Conservation (phyloP, 2,113 vertebrate genomes). For the Caranx ignobilis region DNA sequence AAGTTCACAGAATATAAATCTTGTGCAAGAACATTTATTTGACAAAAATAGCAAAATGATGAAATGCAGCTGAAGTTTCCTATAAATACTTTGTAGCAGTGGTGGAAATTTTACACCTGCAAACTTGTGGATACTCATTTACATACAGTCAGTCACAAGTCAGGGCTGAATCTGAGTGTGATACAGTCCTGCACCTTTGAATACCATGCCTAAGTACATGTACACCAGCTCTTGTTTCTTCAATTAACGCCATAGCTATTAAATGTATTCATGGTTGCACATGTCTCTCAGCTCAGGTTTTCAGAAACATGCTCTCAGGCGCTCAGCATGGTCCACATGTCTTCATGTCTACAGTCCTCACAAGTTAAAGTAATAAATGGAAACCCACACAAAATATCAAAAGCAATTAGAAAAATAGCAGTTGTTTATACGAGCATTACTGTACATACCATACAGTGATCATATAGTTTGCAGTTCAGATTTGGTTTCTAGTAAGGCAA, state of each 20-base stretch:
- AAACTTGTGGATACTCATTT: background rate
- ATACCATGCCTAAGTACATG: background rate
- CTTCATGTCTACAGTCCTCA: constrained; percentile 31
- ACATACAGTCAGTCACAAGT: background rate
- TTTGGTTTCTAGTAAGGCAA: constrained; percentile 16
- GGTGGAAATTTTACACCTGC: background rate
- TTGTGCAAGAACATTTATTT: constrained; percentile 77
- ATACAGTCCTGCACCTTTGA: background rate
- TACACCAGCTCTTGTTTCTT: background rate
- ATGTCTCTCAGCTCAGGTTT: constrained; percentile 12
- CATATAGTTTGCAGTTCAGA: constrained; percentile 18
- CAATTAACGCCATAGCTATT: background rate
- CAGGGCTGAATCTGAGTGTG: background rate
- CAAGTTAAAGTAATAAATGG: constrained; percentile 17
- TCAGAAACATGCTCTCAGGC: constrained; percentile 46
- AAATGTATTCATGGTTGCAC: constrained; percentile 2
- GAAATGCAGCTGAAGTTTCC: constrained; percentile 28
- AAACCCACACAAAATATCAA: constrained; percentile 12
- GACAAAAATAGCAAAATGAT: constrained; percentile 51
- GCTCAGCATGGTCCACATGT: constrained; percentile 21
- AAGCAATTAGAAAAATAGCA: constrained; percentile 27
- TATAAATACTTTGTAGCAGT: constrained; percentile 20
- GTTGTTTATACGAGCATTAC: background rate
- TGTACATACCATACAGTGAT: constrained; percentile 12
- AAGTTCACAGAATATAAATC: background rate